phyloP scores from a whole-genome alignment of 2,888 invertebrate species.

The Fragum whitleyi region DNA sequence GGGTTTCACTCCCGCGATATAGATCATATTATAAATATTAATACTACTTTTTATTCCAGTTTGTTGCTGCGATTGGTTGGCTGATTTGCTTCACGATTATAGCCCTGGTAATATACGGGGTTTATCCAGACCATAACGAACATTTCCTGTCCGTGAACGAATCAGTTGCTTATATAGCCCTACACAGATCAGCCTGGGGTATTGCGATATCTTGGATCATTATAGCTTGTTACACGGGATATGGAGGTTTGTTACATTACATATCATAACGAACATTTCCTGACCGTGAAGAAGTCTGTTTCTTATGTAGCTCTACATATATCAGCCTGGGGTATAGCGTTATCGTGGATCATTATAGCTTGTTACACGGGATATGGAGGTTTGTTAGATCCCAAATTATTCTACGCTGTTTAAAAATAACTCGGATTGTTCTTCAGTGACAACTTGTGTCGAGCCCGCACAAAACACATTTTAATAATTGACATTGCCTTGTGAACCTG shows the following conservation, averaged over 20 bases:
- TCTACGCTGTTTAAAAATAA: no score
- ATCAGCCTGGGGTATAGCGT: conserved; percentile 86
- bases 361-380: conserved; percentile 86
- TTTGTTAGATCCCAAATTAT: conserved; percentile 70
- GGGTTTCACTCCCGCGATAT: no score
- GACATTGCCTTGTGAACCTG: no score
- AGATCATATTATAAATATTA: no score
- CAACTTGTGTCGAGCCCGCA: no score
- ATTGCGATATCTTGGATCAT: conserved; percentile 86
- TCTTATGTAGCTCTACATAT: conserved; percentile 85
- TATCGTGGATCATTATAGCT: conserved; percentile 87
- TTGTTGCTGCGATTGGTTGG: conserved; percentile 76
- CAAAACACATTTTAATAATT: no score
- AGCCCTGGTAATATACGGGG: conserved; percentile 80
- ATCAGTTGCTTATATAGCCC: conserved; percentile 84
- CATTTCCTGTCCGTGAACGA: conserved; percentile 64
- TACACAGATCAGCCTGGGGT: conserved; percentile 86
- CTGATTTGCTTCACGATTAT: conserved; percentile 67
- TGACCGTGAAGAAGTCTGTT: conserved; percentile 72
- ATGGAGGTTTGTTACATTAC: conserved; percentile 85
- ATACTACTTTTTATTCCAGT: conserved; percentile 60
- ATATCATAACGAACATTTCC: conserved; percentile 69
- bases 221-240: conserved; percentile 86
- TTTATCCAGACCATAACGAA: conserved; percentile 76
- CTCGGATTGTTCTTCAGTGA: no score